Conservation (phyloP, 2,113 vertebrate genomes). For the Chiloscyllium plagiosum region DNA sequence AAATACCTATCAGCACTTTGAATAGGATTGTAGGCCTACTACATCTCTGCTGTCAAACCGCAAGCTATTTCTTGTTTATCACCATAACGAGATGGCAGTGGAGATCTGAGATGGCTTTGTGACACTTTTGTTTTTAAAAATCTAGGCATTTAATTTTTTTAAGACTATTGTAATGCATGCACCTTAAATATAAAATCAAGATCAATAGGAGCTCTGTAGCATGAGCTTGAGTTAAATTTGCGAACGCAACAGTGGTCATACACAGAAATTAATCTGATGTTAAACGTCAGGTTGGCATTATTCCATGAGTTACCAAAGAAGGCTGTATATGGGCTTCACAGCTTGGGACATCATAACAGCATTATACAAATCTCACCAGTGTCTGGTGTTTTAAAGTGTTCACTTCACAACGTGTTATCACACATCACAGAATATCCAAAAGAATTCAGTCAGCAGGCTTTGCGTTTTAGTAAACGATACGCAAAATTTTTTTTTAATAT, state of each 20-base stretch:
- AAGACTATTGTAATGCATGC: neutral
- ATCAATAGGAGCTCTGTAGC: neutral
- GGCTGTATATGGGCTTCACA: neutral
- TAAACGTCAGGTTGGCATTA: neutral
- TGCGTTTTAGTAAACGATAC: neutral
- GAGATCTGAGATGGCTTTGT: neutral
- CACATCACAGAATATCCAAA: neutral
- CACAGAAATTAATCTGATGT: neutral
- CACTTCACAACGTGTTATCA: neutral
- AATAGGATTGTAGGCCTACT: neutral
- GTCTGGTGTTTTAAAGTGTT: neutral
- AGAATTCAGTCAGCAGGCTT: neutral
- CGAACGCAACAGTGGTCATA: neutral
- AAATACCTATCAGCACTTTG: neutral
- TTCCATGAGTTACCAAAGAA: neutral
- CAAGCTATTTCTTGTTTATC: neutral
- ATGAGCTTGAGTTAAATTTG: neutral
- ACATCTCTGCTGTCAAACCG: neutral
- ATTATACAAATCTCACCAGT: neutral
- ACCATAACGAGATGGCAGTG: neutral
- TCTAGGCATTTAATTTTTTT: neutral
- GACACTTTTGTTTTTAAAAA: neutral
- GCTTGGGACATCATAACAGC: neutral
- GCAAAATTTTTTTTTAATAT: neutral
- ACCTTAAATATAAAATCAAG: neutral